A percentile compares a stretch with the other conserved stretches of the same genome.
These are phyloP conservation scores for Monochamus saltuarius DNA, from an alignment of 1,140 invertebrate species.

Conservation along the genomic window DNA sequence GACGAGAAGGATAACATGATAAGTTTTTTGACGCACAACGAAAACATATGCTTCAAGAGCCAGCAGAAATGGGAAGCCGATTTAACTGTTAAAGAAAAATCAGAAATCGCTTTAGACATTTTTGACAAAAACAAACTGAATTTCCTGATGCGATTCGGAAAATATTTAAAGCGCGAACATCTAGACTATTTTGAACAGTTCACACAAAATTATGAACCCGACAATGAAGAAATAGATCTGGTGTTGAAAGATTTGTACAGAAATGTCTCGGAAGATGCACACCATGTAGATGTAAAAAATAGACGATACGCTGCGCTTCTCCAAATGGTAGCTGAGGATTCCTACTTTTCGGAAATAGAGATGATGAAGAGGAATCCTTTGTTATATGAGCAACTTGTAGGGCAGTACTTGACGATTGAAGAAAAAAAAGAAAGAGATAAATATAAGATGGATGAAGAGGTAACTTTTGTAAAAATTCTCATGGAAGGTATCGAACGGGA, in stretches of 20 bases:
- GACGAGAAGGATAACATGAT: constrained; percentile 32
- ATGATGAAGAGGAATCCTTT: constrained; percentile 91
- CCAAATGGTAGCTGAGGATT: constrained; percentile 67
- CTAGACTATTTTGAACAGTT: constrained; percentile 64
- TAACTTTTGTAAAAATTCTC: constrained; percentile 67
- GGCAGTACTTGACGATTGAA: constrained; percentile 76
- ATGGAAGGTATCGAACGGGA: constrained; percentile 67
- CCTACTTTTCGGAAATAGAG: constrained; percentile 87
- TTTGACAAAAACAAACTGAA: constrained; percentile 63
- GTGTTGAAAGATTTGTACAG: constrained; percentile 61
- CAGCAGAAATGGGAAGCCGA: constrained; percentile 78
- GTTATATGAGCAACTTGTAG: constrained; percentile 85
- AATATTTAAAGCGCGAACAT: constrained; percentile 67
- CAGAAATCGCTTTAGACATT: constrained; percentile 65
- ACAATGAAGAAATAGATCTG: constrained; percentile 61
- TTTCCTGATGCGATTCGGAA: constrained; percentile 78
- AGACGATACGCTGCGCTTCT: constrained; percentile 76
- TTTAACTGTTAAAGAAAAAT: constrained; percentile 67
- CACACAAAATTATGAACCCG: constrained; percentile 45
- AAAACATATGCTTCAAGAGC: constrained; percentile 44
- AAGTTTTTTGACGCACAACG: constrained; percentile 33
- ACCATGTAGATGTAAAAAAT: constrained; percentile 63
- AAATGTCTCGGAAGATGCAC: constrained; percentile 58
- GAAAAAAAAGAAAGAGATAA: constrained; percentile 68
- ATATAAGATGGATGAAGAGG: constrained; percentile 56